Evolutionary conservation across 2,113 vertebrate species (phyloP), one percentile per base, ranked within the genome.

Genomic region (Sprattus sprattus): DNA sequence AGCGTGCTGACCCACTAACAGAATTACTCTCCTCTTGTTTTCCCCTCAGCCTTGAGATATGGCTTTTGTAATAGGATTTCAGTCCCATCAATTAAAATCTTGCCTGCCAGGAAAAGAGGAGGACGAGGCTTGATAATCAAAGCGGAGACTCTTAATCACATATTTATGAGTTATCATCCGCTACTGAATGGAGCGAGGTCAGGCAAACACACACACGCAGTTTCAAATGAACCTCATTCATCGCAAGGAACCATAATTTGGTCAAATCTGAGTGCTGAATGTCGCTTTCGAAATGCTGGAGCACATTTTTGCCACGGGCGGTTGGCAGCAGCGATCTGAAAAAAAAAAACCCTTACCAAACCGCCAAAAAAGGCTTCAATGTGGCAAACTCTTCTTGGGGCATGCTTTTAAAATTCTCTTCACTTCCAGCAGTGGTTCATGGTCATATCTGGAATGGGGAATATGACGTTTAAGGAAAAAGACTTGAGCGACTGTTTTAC

Each of bases 1-100:
- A 82, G 52, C 81, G 49, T n/a, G 45, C 78, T 67, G 78, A 25
- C 49, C 52, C 49, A 67, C 60, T 86, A 9, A 82, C 81, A 81
- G 20, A 71, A 67, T 49, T 75, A 45, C 50, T 64, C 6, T 22
- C 52, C 57, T 8, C 50, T 84, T 49, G 16, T 54, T 80, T 28
- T 81, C 18, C 44, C 11, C 25, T n/a, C 67, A 46, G 45, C 50
- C 44, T n/a, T 60, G 82, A 32, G 47, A 8, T 16, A 39, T n/a
- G 54, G n/a, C 32, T 10, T 45, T 6, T 45, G 18, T 60, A 83
- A 83, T 60, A 18, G 82, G 32, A 39, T 45, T 64, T 64, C 44
- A 32, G 57, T 83, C 49, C 4, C 32, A 16, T 9, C 6, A 54
- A 45, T 83, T 83, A 83, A 57, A 57, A 52, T n/a, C 82, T 13